Percentiles rank a stretch among this genome's conserved stretches.
Evolutionary conservation across 1,140 invertebrate genomes (phyloP).

Genomic region (Cyrtorhinus lividipennis): DNA sequence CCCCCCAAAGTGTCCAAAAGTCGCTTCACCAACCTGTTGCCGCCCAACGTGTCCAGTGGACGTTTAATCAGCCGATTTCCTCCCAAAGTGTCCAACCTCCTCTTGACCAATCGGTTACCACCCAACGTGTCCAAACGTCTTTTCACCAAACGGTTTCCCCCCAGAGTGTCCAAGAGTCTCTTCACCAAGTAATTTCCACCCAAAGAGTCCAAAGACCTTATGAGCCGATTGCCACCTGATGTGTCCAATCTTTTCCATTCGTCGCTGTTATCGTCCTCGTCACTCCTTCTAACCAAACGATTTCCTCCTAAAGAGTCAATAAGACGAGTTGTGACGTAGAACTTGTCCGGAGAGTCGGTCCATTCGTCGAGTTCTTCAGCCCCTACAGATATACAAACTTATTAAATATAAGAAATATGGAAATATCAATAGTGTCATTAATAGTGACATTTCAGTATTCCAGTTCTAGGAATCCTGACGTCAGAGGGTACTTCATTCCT

Average conservation of each 20-base stretch:
- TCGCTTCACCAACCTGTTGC: not conserved
- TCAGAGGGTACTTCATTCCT: too few species aligned
- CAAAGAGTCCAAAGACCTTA: conserved; percentile 12
- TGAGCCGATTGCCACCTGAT: conserved; percentile 28
- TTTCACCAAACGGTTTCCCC: not conserved
- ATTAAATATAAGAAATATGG: too few species aligned
- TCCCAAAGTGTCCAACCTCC: not conserved
- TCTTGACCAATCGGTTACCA: not conserved
- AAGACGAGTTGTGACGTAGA: not conserved
- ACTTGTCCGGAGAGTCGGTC: not conserved
- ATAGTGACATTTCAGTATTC: too few species aligned
- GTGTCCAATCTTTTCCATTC: not conserved
- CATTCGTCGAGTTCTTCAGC: not conserved
- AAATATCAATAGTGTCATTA: too few species aligned
- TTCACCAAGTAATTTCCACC: conserved; percentile 13
- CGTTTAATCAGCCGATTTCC: not conserved
- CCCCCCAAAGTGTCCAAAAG: conserved; percentile 5
- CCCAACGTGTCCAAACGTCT: not conserved
- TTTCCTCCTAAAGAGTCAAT: not conserved
- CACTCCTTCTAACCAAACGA: not conserved
- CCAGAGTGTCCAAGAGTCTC: not conserved
- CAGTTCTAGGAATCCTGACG: too few species aligned
- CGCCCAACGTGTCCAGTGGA: not conserved
- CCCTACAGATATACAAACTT: not conserved
- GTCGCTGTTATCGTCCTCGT: not conserved